Conservation (phyloP, 2,888 invertebrate genomes). For the Lithophane leautieri region DNA sequence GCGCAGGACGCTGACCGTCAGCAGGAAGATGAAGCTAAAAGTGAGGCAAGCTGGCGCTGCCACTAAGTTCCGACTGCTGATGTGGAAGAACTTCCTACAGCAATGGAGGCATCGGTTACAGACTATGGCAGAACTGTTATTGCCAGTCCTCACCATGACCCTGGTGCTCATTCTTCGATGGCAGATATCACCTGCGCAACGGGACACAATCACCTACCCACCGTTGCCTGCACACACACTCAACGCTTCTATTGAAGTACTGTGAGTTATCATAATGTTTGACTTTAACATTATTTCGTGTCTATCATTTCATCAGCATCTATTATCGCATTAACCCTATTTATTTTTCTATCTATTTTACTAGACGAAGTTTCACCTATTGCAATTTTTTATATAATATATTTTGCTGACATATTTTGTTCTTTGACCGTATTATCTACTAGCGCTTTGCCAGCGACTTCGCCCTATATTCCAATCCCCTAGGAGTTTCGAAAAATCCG, state of each 20-base stretch:
- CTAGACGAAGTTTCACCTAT: background rate
- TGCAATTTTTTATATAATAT: background rate
- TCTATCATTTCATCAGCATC: background rate
- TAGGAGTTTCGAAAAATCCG: background rate
- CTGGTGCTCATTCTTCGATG: slow-evolving; percentile 93
- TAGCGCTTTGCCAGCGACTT: background rate
- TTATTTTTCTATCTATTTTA: background rate
- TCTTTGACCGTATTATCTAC: background rate
- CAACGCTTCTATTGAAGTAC: slow-evolving; percentile 67
- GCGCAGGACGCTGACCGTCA: slow-evolving; percentile 27
- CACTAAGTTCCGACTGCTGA: slow-evolving; percentile 92
- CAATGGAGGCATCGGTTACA: slow-evolving; percentile 93
- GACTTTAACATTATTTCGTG: background rate
- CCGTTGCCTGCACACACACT: slow-evolving; percentile 78
- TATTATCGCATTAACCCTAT: background rate
- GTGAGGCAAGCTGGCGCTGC: slow-evolving; percentile 77
- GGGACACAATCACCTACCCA: slow-evolving; percentile 70
- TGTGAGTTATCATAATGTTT: slow-evolving; percentile 75
- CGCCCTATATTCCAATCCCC: background rate
- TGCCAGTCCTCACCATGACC: slow-evolving; percentile 92
- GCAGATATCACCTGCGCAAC: slow-evolving; percentile 90
- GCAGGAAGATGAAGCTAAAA: slow-evolving; percentile 61
- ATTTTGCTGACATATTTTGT: background rate
- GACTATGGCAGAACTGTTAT: slow-evolving; percentile 92
- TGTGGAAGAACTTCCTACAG: slow-evolving; percentile 96